Evolutionary conservation across 2,113 vertebrate genomes (phyloP), one percentile per base, ranked within the genome.

Genomic region (Chelonoidis abingdonii): DNA sequence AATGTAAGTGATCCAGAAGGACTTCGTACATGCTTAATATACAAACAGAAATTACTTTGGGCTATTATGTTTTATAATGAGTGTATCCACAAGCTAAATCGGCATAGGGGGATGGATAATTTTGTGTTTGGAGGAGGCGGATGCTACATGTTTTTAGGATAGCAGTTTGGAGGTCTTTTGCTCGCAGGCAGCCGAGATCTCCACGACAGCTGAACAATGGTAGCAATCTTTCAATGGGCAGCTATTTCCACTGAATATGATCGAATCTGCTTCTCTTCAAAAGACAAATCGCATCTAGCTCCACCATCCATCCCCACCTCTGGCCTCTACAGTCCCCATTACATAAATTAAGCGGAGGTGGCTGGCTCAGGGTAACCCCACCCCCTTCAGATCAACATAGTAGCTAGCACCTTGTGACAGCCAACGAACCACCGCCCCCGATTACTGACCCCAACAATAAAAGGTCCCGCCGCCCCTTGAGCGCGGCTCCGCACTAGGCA

Each of bases 181-280:
- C 90, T 62, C n/a, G 41, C 85, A 29, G 88, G 79, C 89, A 65
- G 56, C 92, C 89, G 83, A 89, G 92, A 44, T 89, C 92, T n/a
- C 78, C 78, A 0, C 16, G 83, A 83, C 91, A n/a, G 80, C 83
- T 65, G 53, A 97, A 97, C 92, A 97, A 96, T 93, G 92, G 95
- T 84, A 83, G 92, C 95, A 89, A 80, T 59, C 85, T 96, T 93
- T 86, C 83, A 9, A 78, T 41, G 29, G 92, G 78, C 89, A 87
- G 72, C 29, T 79, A 92, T 7, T 50, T 72, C 81, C 91, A 83
- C 80, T 0, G 1, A 2, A 59, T 0, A 5, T 38, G 5, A 80
- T 6, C n/a, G 84, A 16, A 80, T 27, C 57, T 24, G 76, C 82
- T 2, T 89, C 38, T 50, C 87, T 57, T 52, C 49, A 8, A 12